A percentile compares a stretch with the other conserved stretches of the same genome.
Evolutionary conservation across 2,888 invertebrate genomes (phyloP).

Genomic region (Hyalella azteca): DNA sequence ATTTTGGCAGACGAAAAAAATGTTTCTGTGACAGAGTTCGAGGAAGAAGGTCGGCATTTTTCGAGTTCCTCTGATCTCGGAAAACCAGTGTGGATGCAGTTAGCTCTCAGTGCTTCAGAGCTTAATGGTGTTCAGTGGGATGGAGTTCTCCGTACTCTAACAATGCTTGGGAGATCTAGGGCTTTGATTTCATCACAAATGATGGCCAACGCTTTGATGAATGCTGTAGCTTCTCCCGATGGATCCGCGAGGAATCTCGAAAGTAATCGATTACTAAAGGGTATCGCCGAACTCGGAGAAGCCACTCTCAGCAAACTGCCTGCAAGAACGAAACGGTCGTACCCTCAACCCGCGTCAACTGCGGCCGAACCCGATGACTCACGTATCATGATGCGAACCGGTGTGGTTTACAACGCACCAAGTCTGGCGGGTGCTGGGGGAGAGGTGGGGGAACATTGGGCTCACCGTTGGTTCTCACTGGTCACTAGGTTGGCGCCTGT

Average conservation of each 20-base stretch:
- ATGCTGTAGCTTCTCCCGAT: not conserved
- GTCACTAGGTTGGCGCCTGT: slow-evolving; percentile 52
- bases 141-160: slow-evolving; percentile 13
- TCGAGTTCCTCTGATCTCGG: not conserved
- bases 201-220: not conserved
- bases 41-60: not conserved
- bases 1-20: not conserved
- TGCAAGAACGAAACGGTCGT: not conserved
- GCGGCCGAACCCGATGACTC: not conserved
- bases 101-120: not conserved
- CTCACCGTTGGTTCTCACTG: slow-evolving; percentile 57
- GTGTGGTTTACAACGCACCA: not conserved
- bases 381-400: not conserved
- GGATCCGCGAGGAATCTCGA: not conserved
- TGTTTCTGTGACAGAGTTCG: not conserved
- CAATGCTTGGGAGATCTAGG: slow-evolving; percentile 19
- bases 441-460: slow-evolving; percentile 41
- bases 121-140: slow-evolving; percentile 29
- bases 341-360: not conserved
- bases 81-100: slow-evolving; percentile 18
- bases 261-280: not conserved
- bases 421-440: slow-evolving; percentile 1
- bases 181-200: slow-evolving; percentile 10
- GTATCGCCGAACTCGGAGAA: not conserved
- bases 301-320: not conserved